Evolutionary conservation across 2,113 vertebrate species (phyloP), one percentile per base, ranked within the genome.

Genomic region (Chrysochloris asiatica): DNA sequence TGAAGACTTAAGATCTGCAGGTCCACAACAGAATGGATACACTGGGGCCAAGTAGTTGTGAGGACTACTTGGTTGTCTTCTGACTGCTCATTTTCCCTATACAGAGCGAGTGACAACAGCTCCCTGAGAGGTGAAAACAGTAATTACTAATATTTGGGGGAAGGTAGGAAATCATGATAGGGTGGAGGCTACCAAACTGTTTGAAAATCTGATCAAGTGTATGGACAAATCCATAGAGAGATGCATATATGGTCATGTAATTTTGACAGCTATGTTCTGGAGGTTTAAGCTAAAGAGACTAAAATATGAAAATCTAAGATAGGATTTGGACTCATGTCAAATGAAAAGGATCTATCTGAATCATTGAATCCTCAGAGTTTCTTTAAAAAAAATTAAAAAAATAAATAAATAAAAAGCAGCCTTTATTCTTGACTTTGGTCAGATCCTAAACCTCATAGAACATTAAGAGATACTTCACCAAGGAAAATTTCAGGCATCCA

Each of bases 241-340:
- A 43, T 11, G 28, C 45, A 59, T 33, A 22, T n/a, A 52, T 30
- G 4, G 75, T 65, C 26, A 75, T 63, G 36, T 1, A 43, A 54
- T 45, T 47, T 47, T 72, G 45, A 10, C 6, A 54, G 24, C 26
- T 13, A 71, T 69, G 48, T 50, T 17, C 28, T 21, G 56, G n/a
- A 43, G n/a, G 17, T 52, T 61, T 72, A 47, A 11, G 8, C 45
- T 83, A 30, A 5, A 73, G 63, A 72, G 24, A 90, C 52, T 83
- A 79, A 80, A 80, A 69, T 59, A 73, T 67, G 72, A 88, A 86
- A 26, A 69, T 71, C 26, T 84, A 45, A 84, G 43, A 67, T 75
- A 52, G 24, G 8, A 75, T 38, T 67, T 90, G 65, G 21, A 22
- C 30, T 94, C n/a, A 65, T 1, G n/a, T 13, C 43, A 65, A 93